Evolutionary conservation across 2,797 vertebrate genomes (phyloP).

Genomic region (Bradypodion pumilum): DNA sequence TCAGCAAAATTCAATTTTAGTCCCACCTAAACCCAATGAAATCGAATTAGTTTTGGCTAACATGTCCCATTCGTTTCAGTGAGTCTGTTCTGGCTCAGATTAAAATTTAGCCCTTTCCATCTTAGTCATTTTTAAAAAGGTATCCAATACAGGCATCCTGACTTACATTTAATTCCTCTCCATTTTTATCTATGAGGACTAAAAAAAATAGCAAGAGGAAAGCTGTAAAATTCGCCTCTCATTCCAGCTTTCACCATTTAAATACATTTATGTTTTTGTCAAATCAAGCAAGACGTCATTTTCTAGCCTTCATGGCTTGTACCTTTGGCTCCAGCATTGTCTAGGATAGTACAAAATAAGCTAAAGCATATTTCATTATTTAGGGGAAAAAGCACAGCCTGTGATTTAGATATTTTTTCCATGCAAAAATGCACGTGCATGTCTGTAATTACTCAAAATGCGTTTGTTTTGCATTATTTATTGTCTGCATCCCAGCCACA

Average conservation of each 20-base stretch:
- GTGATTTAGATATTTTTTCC: not conserved
- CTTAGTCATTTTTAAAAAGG: too few relatives aligned
- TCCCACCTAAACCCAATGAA: too few relatives aligned
- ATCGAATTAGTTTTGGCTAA: too few relatives aligned
- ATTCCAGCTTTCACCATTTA: conserved; percentile 42
- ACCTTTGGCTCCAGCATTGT: conserved; percentile 37
- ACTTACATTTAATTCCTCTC: conserved; percentile 16
- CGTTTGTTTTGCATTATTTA: not conserved
- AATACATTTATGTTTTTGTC: conserved; percentile 15
- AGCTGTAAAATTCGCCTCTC: conserved; percentile 25
- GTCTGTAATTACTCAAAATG: conserved; percentile 22
- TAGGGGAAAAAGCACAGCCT: not conserved
- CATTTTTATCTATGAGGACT: not conserved
- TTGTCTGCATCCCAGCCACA: fast-evolving
- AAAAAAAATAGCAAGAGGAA: conserved; percentile 39
- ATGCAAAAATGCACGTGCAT: not conserved
- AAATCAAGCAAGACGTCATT: conserved; percentile 29
- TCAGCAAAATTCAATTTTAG: not conserved
- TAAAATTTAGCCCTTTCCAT: too few relatives aligned
- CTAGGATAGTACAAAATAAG: not conserved
- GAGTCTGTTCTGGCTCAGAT: too few relatives aligned
- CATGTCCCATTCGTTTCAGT: too few relatives aligned
- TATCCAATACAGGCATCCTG: not conserved
- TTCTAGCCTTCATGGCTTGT: not conserved
- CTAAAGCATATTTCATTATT: conserved; percentile 23